Conservation (phyloP, 53 echinoderm and acorn worm species). For the Paracentrotus lividus region DNA sequence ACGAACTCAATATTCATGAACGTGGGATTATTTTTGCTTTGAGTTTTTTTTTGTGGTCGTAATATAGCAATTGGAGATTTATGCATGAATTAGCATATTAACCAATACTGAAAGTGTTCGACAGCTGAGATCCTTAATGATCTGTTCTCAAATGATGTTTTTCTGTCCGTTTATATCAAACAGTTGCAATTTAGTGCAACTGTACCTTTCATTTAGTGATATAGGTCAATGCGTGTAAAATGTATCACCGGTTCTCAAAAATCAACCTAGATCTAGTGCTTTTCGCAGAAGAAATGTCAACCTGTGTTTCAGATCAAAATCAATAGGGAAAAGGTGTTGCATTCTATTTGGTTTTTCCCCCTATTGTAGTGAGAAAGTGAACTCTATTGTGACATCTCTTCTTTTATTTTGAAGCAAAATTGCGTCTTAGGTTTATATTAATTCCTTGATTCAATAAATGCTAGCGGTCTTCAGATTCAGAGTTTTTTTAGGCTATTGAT, state of each 20-base stretch:
- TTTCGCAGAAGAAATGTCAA: not conserved
- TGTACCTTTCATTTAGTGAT: too few relatives aligned
- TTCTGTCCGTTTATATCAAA: too few relatives aligned
- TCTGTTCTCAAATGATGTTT: too few relatives aligned
- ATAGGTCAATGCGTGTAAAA: not conserved
- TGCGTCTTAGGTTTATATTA: not conserved
- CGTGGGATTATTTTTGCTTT: too few relatives aligned
- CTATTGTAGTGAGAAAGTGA: not conserved
- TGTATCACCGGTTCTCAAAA: not conserved
- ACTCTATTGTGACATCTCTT: not conserved
- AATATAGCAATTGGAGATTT: too few relatives aligned
- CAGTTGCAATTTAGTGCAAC: too few relatives aligned
- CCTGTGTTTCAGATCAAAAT: not conserved
- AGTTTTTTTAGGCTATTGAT: not conserved
- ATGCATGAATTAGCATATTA: too few relatives aligned
- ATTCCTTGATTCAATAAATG: not conserved
- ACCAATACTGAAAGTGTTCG: too few relatives aligned
- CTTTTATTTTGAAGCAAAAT: not conserved
- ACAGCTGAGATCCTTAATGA: too few relatives aligned
- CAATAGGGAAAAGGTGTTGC: not conserved
- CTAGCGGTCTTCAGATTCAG: not conserved
- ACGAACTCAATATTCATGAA: too few relatives aligned
- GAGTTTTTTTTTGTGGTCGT: too few relatives aligned
- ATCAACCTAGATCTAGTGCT: not conserved
- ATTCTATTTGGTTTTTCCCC: not conserved